phyloP scores from a whole-genome alignment of 2,113 vertebrate species.

The Pithys albifrons region DNA sequence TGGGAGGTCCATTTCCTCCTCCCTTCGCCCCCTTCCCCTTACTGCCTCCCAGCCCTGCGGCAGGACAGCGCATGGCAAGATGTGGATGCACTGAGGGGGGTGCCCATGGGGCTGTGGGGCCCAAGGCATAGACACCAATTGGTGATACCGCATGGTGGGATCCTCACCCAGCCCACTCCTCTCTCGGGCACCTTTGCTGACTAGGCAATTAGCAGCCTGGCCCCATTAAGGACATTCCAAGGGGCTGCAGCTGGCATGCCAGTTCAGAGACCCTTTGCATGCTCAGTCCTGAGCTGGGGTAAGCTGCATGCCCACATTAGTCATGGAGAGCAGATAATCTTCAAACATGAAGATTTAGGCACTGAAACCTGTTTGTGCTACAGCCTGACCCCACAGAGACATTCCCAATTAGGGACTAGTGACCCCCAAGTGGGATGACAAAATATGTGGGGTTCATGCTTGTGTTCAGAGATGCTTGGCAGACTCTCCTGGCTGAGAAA shows the following conservation, averaged over 20 bases:
- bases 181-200: neutral
- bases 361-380: neutral
- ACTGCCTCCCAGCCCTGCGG: neutral
- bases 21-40: neutral
- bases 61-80: neutral
- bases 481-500: neutral
- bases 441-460: neutral
- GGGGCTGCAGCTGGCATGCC: neutral
- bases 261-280: neutral
- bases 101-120: neutral
- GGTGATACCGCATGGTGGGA: neutral
- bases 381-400: neutral
- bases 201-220: neutral
- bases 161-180: neutral
- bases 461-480: neutral
- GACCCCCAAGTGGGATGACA: neutral
- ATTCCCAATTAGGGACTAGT: neutral
- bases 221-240: neutral
- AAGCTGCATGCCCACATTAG: accelerated
- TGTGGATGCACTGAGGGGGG: accelerated
- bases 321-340: neutral
- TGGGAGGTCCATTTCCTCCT: constrained; percentile 32
- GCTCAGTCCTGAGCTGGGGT: neutral
- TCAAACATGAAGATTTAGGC: neutral
- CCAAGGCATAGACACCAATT: accelerated